Evolutionary conservation across 2,113 vertebrate genomes (phyloP).

Genomic region (Axis porcinus): DNA sequence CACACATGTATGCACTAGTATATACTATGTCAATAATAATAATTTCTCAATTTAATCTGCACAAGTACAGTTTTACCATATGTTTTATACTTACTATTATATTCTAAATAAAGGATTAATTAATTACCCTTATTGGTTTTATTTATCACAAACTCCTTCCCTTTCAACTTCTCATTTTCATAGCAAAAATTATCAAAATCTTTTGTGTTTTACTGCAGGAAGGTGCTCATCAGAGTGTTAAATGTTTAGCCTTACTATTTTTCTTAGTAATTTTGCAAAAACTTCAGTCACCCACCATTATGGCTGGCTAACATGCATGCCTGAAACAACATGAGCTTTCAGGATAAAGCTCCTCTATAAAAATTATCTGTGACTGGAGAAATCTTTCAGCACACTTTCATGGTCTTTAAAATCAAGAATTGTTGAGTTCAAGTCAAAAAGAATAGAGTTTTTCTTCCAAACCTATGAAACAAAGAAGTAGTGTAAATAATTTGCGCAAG

Average conservation of each 20-base stretch:
- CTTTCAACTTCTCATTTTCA: background rate
- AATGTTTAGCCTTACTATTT: background rate
- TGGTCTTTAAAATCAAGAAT: slow-evolving; percentile 20
- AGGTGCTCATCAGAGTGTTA: background rate
- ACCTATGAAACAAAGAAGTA: background rate
- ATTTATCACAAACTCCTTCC: background rate
- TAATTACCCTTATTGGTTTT: background rate
- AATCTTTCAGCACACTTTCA: background rate
- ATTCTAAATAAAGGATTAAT: background rate
- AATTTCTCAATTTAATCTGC: background rate
- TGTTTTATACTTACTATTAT: background rate
- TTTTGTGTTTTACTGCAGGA: background rate
- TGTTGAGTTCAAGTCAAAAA: background rate
- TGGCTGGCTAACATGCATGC: background rate
- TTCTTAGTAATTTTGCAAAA: background rate
- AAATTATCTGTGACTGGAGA: background rate
- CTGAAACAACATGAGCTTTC: background rate
- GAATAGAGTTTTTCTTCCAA: slow-evolving; percentile 30
- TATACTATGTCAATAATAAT: background rate
- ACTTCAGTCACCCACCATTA: background rate
- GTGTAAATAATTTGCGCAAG: background rate
- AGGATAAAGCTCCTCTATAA: background rate
- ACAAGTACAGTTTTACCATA: background rate
- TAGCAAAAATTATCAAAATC: background rate
- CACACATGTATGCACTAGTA: background rate